Conservation (phyloP, 2,797 vertebrate species). For the Brachyrhaphis roseni region DNA sequence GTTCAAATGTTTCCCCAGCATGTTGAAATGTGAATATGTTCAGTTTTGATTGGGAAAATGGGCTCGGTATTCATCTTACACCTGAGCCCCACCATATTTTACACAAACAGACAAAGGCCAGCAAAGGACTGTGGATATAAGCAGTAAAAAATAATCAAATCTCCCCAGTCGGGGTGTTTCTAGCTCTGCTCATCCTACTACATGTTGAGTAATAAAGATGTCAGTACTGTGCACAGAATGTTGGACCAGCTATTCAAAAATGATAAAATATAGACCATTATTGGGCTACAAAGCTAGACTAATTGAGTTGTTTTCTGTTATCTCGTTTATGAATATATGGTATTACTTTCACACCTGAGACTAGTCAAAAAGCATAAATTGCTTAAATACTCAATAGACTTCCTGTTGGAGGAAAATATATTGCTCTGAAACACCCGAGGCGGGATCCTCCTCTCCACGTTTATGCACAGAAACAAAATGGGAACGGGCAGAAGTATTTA, state of each 20-base stretch:
- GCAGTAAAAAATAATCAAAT: background rate
- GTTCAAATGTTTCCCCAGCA: background rate
- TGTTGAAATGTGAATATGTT: background rate
- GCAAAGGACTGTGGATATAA: no score
- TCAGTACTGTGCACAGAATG: background rate
- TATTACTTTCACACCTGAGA: background rate
- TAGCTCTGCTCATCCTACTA: background rate
- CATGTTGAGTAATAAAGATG: background rate
- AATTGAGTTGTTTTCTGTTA: background rate
- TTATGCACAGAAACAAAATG: constrained; percentile 70
- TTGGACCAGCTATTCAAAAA: constrained; percentile 1
- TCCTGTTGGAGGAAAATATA: constrained; percentile 8
- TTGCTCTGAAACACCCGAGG: constrained; percentile 34
- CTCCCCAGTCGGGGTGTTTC: background rate
- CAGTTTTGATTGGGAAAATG: background rate
- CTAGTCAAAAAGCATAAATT: constrained; percentile 1
- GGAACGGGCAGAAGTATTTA: constrained; percentile 66
- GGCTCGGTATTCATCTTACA: background rate
- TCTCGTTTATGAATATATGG: background rate
- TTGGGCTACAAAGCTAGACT: background rate
- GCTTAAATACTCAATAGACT: background rate
- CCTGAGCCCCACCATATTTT: background rate
- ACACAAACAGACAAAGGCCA: background rate
- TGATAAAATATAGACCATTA: constrained; percentile 3
- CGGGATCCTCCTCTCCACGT: constrained; percentile 58